A percentile compares a stretch with the other conserved stretches of the same genome.
phyloP scores from a whole-genome alignment of 2,888 invertebrate genomes.

The Cetonia aurata region DNA sequence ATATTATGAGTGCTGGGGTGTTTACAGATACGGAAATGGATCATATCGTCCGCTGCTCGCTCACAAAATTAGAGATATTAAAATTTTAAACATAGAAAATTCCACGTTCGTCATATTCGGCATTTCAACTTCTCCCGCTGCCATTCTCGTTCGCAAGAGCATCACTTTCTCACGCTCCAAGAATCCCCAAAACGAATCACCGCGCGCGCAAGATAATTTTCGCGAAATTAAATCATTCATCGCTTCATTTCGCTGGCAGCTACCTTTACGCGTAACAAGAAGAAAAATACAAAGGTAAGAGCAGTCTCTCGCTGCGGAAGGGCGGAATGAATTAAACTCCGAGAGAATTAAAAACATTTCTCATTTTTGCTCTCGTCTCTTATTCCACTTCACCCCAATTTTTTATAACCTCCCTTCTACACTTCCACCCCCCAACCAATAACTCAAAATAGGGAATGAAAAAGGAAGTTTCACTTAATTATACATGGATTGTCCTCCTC shows the following conservation, averaged over 20 bases:
- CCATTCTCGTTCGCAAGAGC: too few relatives aligned
- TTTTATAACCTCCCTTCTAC: not conserved
- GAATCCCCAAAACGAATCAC: constrained; percentile 2
- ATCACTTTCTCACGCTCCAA: not conserved
- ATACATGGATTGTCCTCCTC: not conserved
- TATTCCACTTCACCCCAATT: not conserved
- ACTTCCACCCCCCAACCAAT: too few relatives aligned
- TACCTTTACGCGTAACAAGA: not conserved
- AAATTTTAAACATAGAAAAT: too few relatives aligned
- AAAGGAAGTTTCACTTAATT: constrained; percentile 16
- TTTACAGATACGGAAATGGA: too few relatives aligned
- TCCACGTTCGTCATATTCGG: too few relatives aligned
- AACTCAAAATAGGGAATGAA: too few relatives aligned
- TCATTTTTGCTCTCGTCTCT: constrained; percentile 8
- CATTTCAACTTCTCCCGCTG: too few relatives aligned
- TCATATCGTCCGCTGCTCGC: too few relatives aligned
- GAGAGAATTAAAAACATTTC: constrained; percentile 18
- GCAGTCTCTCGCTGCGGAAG: not conserved
- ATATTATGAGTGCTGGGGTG: too few relatives aligned
- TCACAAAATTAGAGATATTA: too few relatives aligned
- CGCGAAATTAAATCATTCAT: constrained; percentile 19
- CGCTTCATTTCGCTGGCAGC: not conserved
- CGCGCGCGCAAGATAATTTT: constrained; percentile 5
- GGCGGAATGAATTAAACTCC: constrained; percentile 18
- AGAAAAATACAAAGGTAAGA: not conserved